Evolutionary conservation across 2,797 vertebrate genomes (phyloP).

Genomic region (Loris lydekkerianus): DNA sequence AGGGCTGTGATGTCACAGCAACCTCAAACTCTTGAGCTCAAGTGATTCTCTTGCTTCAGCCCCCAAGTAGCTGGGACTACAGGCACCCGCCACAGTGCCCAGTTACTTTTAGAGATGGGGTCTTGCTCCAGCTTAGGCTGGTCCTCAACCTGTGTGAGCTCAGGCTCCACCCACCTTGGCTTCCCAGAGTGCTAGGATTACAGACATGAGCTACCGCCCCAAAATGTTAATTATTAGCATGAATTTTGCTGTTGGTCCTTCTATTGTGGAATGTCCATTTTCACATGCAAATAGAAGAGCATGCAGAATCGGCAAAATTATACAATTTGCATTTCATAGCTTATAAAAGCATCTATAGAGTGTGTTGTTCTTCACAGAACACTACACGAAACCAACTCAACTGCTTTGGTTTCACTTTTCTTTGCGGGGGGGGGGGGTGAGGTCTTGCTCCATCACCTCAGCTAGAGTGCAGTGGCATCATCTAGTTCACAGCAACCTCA

Average conservation of each 20-base stretch:
- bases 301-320: neutral
- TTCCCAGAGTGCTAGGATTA: too few species aligned
- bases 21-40: too few species aligned
- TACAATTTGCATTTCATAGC: neutral
- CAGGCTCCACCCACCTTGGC: too few species aligned
- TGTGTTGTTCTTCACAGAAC: neutral
- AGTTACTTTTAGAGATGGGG: too few species aligned
- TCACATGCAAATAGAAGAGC: neutral
- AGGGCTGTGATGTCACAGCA: too few species aligned
- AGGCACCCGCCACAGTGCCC: too few species aligned
- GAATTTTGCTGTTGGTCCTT: neutral
- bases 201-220: too few species aligned
- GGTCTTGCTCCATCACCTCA: neutral
- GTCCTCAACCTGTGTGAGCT: too few species aligned
- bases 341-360: rapidly evolving
- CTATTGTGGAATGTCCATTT: neutral
- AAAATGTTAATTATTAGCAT: neutral
- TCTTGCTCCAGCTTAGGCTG: too few species aligned
- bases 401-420: neutral
- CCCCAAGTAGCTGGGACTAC: too few species aligned
- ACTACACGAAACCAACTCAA: neutral
- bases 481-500: neutral
- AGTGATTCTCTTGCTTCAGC: too few species aligned
- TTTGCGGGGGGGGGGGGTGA: too few species aligned
- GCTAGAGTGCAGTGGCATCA: neutral